Evolutionary conservation across 2,888 invertebrate genomes (phyloP), one percentile per base, ranked within the genome.

Genomic region (Trichacis sp.): DNA sequence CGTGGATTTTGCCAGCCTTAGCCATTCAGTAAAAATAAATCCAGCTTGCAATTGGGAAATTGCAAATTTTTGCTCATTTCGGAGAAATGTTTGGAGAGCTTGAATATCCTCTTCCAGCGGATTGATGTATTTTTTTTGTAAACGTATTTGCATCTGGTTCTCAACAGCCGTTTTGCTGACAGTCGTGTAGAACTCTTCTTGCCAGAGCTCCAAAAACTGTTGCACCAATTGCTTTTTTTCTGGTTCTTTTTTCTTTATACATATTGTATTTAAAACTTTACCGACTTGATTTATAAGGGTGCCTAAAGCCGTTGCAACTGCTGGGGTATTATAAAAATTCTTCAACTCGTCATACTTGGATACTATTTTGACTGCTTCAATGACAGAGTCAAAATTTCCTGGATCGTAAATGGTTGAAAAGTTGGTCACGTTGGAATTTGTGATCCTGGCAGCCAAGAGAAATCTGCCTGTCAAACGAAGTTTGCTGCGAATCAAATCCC

Each of bases 221-320:
- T 69, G 59, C 1, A 59, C 60, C 4, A 38, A 46, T 15, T 11
- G 19, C 52, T 64, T 47, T n/a, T 64, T 61, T 20, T 69, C 52
- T 47, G 33, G 38, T 2, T 60, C 42, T n/a, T 68, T 45, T 1
- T 9, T 15, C 38, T 58, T 65, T 3, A 73, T 70, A 19, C 55
- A 71, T 30, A 50, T 46, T 2, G 46, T 50, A 2, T 51, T 46
- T 2, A 49, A 60, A 5, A 73, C 36, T 6, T 59, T 47, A 3
- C 64, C 66, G n/a, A 69, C 33, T 33, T 64, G 49, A 20, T 70
- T 70, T 0, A 71, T 2, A 0, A 65, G 14, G 2, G 67, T 68
- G 1, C 67, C 66, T 1, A 69, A 18, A 11, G 63, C 18, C 6
- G 63, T 60, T 1, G 69, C 70, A 1, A 62, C 15, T 1, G 65